Conservation (phyloP, 2,113 vertebrate species). For the Ornithorhynchus anatinus region DNA sequence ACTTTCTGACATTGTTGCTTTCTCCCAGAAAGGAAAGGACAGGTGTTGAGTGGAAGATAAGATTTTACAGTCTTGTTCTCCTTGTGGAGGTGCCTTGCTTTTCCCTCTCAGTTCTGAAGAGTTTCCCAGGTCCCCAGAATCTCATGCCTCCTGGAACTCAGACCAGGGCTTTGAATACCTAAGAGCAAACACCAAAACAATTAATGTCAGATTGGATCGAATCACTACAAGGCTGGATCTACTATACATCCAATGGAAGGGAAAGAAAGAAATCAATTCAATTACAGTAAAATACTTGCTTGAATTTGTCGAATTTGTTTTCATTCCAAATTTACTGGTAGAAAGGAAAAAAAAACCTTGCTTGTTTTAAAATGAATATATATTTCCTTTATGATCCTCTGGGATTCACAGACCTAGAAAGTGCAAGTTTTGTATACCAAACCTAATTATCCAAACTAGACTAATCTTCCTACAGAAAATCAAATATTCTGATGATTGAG, state of each 20-base stretch:
- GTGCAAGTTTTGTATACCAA: too few species aligned
- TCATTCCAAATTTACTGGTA: too few species aligned
- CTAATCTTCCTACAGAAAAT: too few species aligned
- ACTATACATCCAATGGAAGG: background rate
- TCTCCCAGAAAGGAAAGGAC: too few species aligned
- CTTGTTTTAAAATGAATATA: too few species aligned
- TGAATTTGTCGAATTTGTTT: too few species aligned
- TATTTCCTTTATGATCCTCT: too few species aligned
- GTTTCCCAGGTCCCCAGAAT: background rate
- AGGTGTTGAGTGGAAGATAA: background rate
- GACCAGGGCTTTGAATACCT: background rate
- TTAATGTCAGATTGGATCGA: background rate
- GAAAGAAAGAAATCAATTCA: background rate
- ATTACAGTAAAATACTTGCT: background rate
- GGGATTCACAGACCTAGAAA: too few species aligned
- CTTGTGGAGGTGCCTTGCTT: slow-evolving; percentile 1
- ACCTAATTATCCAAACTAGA: too few species aligned
- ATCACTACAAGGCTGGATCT: background rate
- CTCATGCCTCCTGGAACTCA: slow-evolving; percentile 28
- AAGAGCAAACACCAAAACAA: slow-evolving; percentile 25
- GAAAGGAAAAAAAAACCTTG: too few species aligned
- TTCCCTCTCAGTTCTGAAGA: background rate
- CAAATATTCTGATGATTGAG: too few species aligned
- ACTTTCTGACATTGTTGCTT: slow-evolving; percentile 55
- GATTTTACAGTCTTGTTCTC: slow-evolving; percentile 39